phyloP scores from a whole-genome alignment of 2,797 vertebrate genomes.

The Passerculus sandwichensis region DNA sequence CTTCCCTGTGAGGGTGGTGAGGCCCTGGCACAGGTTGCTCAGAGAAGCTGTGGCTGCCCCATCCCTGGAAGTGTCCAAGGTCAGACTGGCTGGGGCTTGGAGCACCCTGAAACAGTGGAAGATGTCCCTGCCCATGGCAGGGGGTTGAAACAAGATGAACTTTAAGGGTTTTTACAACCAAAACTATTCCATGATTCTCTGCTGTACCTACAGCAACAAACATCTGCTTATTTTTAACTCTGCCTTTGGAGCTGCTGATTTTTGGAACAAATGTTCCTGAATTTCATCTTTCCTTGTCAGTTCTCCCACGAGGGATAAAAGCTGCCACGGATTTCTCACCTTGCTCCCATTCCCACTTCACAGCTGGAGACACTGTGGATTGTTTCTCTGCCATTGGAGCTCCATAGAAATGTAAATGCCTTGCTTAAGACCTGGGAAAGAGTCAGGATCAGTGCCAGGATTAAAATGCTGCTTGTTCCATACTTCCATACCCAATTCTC shows the following conservation, averaged over 20 bases:
- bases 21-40: background rate
- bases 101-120: background rate
- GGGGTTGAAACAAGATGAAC: background rate
- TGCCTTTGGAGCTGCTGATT: background rate
- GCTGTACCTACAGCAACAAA: background rate
- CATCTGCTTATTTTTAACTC: background rate
- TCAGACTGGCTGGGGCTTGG: accelerated
- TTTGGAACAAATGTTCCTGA: background rate
- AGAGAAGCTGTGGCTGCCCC: background rate
- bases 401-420: conserved; percentile 44
- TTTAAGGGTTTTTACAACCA: background rate
- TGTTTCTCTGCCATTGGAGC: conserved; percentile 1
- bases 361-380: background rate
- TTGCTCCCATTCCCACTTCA: background rate
- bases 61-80: background rate
- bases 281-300: background rate
- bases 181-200: background rate
- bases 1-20: background rate
- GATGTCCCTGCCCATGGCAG: background rate
- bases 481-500: background rate
- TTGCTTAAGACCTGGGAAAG: background rate
- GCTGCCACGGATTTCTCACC: background rate
- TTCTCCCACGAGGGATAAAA: background rate
- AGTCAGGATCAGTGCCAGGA: background rate
- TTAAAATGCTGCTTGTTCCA: conserved; percentile 12